These are phyloP conservation scores for Pegea sp. DNA, from an alignment of 23 tunicate species.

Conservation along the genomic window DNA sequence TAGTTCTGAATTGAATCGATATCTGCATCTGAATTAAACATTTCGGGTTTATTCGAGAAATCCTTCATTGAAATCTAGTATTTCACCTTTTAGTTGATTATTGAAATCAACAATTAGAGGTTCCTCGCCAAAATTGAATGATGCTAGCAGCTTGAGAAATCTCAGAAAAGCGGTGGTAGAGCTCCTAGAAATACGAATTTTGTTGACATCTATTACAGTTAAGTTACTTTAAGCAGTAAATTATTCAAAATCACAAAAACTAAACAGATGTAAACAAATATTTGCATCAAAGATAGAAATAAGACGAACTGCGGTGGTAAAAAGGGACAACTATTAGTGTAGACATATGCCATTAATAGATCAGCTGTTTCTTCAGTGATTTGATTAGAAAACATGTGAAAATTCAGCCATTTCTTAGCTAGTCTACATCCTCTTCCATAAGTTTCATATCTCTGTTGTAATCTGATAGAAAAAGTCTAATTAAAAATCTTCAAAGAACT, in stretches of 20 bases:
- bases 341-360: constrained; percentile 30
- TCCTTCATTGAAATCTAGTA: neutral
- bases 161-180: constrained; percentile 42
- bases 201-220: too few species aligned
- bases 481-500: too few species aligned
- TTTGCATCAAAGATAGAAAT: neutral
- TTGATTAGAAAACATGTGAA: constrained; percentile 26
- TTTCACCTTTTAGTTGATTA: constrained; percentile 18
- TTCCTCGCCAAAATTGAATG: constrained; percentile 16
- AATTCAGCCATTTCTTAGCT: constrained; percentile 50
- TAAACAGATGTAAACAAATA: too few species aligned
- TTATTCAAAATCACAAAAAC: too few species aligned
- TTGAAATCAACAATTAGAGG: constrained; percentile 53
- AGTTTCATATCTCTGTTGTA: constrained; percentile 17
- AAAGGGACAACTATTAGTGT: constrained; percentile 13
- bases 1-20: constrained; percentile 4
- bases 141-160: constrained; percentile 21
- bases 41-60: neutral
- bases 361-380: constrained; percentile 33
- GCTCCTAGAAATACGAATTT: too few species aligned
- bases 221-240: neutral
- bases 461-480: constrained; percentile 6
- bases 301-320: constrained; percentile 23
- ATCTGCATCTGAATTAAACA: constrained; percentile 8
- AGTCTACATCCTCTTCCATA: constrained; percentile 32